Evolutionary conservation across 1,140 invertebrate genomes (phyloP), one percentile per base, ranked within the genome.

Genomic region (Drosophila azteca): DNA sequence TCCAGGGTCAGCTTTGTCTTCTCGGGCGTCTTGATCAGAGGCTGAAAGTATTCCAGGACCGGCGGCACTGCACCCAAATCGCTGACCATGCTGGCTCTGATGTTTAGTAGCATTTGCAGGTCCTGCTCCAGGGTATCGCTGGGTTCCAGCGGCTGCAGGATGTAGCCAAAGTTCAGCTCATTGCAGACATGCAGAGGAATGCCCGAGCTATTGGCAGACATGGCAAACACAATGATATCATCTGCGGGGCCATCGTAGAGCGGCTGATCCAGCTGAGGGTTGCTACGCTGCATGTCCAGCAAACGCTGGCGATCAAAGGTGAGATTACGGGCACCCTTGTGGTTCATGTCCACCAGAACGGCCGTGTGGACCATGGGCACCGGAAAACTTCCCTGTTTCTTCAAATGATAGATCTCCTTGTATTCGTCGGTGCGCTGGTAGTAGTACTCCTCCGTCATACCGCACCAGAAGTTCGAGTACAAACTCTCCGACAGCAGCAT

Each of bases 381-480:
- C 20, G 93, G 58, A 84, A 96, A 96, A 88, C 96, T 96, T 1
- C 97, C 98, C 2, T 91, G 87, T 50, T 94, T 94, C 73, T 97
- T 93, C 13, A 94, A 90, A 64, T 95, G 94, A 49, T 98, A 92
- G 46, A 99, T 97, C 1, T 95, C 94, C 76, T 95, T 94, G 85
- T 99, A 99, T 57, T 96, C 95, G 8, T 97, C 95, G 0, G 97
- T 97, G 90, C 97, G 93, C 52, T 94, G 91, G 90, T 99, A 99
- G 91, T 98, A 99, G 91, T 96, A 98, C 66, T 97, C 93, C 4
- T 95, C 92, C 1, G 95, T 95, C 96, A 99, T 98, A 9, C 96
- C 98, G 79, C 96, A 94, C 98, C 98, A 99, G 92, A 98, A 99
- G 92, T 99, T 99, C 15, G 97, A 98, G 92, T 99, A 99, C 29